Evolutionary conservation across 2,113 vertebrate species (phyloP), one percentile per base, ranked within the genome.

Genomic region (Cathartes aura): DNA sequence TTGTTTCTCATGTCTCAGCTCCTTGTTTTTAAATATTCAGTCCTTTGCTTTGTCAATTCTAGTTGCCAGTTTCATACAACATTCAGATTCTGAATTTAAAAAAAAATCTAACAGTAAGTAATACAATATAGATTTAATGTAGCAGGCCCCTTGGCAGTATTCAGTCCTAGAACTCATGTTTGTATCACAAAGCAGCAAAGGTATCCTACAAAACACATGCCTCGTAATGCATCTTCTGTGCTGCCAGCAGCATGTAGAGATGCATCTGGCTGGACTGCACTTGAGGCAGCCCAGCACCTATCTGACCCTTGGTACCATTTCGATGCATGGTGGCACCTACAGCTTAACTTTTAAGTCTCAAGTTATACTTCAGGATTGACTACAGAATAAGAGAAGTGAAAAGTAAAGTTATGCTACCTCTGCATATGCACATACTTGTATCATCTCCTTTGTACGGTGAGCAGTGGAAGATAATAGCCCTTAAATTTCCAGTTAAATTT

Each of bases 171-270:
- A 63, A 26, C 45, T 38, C 47, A 32, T 3, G 30, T 64, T 24
- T 17, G 32, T 43, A 32, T n/a, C 20, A 42, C 19, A 91, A 40
- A 52, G 38, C 38, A 72, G 63, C 58, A 38, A 47, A 60, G 27
- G 15, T 71, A 20, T 38, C n/a, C 70, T 29, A 19, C 3, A 74
- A 42, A 58, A 29, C 50, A 48, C 4, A 2, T 6, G 20, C 19
- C 52, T 32, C 3, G 0, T 11, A 47, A n/a, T 1, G 3, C 34
- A 42, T 17, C 43, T 12, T 40, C 43, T 56, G 24, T 36, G 13
- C 2, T 64, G 71, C 26, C 40, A 29, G 40, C 15, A 36, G 50
- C 3, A 8, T 2, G 1, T 3, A 21, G 29, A 47, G 58, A 18
- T 34, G 26, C 29, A 11, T 4, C 16, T 27, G 52, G 23, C 18